Conservation (phyloP, 37 sponge, comb jelly and placozoan genomes). For the Bolinopsis microptera region DNA sequence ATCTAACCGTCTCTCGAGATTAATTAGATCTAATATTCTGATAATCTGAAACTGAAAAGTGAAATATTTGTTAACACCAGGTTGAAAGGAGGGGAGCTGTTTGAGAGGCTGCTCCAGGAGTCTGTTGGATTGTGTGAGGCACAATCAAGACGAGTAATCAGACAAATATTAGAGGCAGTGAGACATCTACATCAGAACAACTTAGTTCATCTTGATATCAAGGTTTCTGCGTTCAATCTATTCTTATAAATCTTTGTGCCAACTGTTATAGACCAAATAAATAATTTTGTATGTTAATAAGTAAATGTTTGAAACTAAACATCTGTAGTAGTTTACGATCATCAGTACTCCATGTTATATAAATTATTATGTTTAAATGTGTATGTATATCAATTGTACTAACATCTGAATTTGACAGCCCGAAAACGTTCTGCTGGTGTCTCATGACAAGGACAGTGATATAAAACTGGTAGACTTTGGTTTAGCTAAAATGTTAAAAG, state of each 20-base stretch:
- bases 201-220: conserved; percentile 24
- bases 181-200: conserved; percentile 36
- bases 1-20: too few species aligned
- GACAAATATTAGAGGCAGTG: conserved; percentile 37
- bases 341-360: background rate
- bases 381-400: background rate
- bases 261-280: background rate
- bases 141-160: background rate
- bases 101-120: background rate
- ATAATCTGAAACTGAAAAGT: background rate
- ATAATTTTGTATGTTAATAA: background rate
- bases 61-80: too few species aligned
- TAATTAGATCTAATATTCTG: background rate
- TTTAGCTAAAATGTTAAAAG: conserved; percentile 77
- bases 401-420: conserved; percentile 71
- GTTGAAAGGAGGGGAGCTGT: conserved; percentile 3
- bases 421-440: conserved; percentile 84
- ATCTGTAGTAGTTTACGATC: background rate
- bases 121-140: conserved; percentile 12
- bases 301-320: background rate
- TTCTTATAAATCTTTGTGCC: background rate
- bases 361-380: background rate
- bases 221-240: conserved; percentile 33
- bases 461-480: conserved; percentile 95
- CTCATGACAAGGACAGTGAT: conserved; percentile 71